Base-by-base conservation (phyloP, 2,113 vertebrate species). In the Aphyosemion australe region DNA sequence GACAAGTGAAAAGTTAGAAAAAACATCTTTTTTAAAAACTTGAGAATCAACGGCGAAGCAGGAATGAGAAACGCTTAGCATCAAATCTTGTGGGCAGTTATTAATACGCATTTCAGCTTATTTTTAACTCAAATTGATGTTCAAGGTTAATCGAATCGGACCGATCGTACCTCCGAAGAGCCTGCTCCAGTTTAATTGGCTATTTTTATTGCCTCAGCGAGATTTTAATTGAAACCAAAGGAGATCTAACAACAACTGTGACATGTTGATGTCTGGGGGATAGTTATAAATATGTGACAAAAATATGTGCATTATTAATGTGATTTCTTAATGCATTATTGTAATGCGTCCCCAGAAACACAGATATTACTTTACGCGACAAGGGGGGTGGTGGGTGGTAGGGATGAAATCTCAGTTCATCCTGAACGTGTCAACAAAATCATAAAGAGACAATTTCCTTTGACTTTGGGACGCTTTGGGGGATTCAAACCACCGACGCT, bases 71-170 rank as follows among this genome's bases (percentile, higher is more conserved):
- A 60, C 69, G 74, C 78, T 85, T 66, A 46, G 52, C 60, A 56
- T 82, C 57, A 80, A 78, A 85, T 71, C 78, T 63, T 69, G 58
- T 70, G 72, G 69, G 65, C 80, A 61, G 80, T 83, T 90, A 86
- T 85, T 90, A 91, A 90, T 90, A 89, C 76, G 86, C 82, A 90
- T 85, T 86, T 80, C 79, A 75, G 76, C 76, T 90, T 92, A 89
- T 91, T 90, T 91, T 92, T 90, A 91, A 92, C 89, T 80, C 72
- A 89, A 91, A 91, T 86, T 93, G 89, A 83, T 87, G 89, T 91
- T 90, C 91, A 93, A 94, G 93, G 92, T 94, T 92, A 93, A 94
- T 93, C 92, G 89, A 94, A 94, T 94, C 91, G 92, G 89, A 86
- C 87, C 86, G 88, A 91, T 90, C 89, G 77, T 89, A 91, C 86